Evolutionary conservation across 2,888 invertebrate genomes (phyloP).

Genomic region (Cephus rjabovi): DNA sequence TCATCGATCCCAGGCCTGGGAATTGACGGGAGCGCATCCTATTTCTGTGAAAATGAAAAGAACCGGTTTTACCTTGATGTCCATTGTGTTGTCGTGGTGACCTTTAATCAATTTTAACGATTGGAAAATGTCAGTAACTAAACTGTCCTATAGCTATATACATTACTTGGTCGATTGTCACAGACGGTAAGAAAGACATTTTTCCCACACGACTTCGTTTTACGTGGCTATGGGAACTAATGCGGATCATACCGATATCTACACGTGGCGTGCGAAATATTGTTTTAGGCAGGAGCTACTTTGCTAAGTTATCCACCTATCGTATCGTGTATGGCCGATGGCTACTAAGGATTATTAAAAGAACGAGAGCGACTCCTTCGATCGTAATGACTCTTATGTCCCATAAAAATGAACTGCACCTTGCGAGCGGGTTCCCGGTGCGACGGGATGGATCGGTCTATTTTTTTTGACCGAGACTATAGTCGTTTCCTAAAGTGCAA

Average conservation of each 20-base stretch:
- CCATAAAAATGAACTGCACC: not conserved
- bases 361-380: constrained; percentile 1
- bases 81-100: not conserved
- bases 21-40: constrained; percentile 36
- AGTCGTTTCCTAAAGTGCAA: constrained; percentile 27
- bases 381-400: not conserved
- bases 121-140: not conserved
- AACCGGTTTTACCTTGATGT: constrained; percentile 21
- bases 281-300: not conserved
- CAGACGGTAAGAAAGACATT: not conserved
- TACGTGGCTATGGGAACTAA: not conserved
- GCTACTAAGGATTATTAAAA: not conserved
- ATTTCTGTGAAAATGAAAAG: constrained; percentile 35
- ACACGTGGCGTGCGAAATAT: not conserved
- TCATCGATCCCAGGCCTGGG: constrained; percentile 52
- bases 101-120: not conserved
- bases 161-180: not conserved
- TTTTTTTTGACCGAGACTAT: not conserved
- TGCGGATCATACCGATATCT: not conserved
- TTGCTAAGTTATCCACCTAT: not conserved
- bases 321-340: not conserved
- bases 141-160: not conserved
- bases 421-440: not conserved
- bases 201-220: not conserved
- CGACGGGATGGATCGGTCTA: not conserved